Evolutionary conservation across 1,140 invertebrate species (phyloP).

Genomic region (Cydia splendana): DNA sequence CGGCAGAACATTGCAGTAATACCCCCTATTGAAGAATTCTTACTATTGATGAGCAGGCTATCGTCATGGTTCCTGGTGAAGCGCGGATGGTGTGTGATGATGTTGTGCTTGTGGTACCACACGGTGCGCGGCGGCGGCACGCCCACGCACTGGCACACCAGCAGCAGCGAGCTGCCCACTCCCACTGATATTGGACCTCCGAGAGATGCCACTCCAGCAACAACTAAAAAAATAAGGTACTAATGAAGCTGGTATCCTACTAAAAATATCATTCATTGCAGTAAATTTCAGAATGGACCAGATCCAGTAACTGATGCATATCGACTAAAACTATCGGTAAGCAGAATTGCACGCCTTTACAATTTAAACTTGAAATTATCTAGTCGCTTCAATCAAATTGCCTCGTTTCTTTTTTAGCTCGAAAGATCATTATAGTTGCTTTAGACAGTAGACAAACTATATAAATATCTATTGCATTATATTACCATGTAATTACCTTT

Average conservation of each 20-base stretch:
- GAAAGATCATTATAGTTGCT: too few species aligned
- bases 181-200: slow-evolving; percentile 54
- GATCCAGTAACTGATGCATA: too few species aligned
- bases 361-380: too few species aligned
- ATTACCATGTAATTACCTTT: slow-evolving; percentile 56
- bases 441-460: too few species aligned
- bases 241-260: not conserved
- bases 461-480: too few species aligned
- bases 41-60: slow-evolving; percentile 81
- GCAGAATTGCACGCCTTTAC: too few species aligned
- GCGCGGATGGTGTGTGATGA: slow-evolving; percentile 80
- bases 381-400: too few species aligned
- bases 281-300: too few species aligned
- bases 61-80: slow-evolving; percentile 81
- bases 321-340: too few species aligned
- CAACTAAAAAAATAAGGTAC: slow-evolving; percentile 45
- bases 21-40: slow-evolving; percentile 34
- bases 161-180: slow-evolving; percentile 55
- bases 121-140: slow-evolving; percentile 81
- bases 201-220: slow-evolving; percentile 59
- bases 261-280: too few species aligned
- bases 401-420: too few species aligned
- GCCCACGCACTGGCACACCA: slow-evolving; percentile 81
- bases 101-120: slow-evolving; percentile 81
- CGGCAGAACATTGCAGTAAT: too few species aligned